A percentile compares a stretch with the other conserved stretches of the same genome.
Conservation (phyloP, 2,113 vertebrate species). For the Pipra filicauda region DNA sequence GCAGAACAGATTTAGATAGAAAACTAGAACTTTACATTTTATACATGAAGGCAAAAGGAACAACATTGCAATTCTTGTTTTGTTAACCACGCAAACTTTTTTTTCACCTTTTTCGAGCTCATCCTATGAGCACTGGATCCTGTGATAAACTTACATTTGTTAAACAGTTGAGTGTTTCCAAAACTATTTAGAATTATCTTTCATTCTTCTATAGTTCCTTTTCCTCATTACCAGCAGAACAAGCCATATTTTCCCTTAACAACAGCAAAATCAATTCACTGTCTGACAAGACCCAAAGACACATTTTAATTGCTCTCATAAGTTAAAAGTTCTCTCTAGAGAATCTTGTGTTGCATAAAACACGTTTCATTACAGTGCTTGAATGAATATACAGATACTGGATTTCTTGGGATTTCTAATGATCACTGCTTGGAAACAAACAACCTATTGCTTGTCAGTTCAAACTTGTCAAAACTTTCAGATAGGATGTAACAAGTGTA, state of each 20-base stretch:
- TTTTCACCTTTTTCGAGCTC: neutral
- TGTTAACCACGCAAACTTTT: neutral
- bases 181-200: neutral
- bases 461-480: neutral
- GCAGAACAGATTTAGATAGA: neutral
- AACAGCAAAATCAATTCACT: neutral
- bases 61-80: neutral
- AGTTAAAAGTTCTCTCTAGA: neutral
- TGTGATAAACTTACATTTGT: neutral
- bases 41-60: neutral
- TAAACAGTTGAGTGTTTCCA: neutral
- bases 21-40: neutral
- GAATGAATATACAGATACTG: neutral
- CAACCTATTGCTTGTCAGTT: neutral
- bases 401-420: slow-evolving; percentile 6
- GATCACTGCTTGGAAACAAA: neutral
- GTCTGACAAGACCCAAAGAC: neutral
- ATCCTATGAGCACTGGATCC: neutral
- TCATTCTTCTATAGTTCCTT: neutral
- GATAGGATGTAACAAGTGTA: neutral
- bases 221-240: neutral
- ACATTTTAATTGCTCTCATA: neutral
- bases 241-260: neutral
- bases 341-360: neutral
- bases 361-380: neutral